Base-by-base conservation (phyloP, 2,797 vertebrate species). In the Microchirus variegatus region DNA sequence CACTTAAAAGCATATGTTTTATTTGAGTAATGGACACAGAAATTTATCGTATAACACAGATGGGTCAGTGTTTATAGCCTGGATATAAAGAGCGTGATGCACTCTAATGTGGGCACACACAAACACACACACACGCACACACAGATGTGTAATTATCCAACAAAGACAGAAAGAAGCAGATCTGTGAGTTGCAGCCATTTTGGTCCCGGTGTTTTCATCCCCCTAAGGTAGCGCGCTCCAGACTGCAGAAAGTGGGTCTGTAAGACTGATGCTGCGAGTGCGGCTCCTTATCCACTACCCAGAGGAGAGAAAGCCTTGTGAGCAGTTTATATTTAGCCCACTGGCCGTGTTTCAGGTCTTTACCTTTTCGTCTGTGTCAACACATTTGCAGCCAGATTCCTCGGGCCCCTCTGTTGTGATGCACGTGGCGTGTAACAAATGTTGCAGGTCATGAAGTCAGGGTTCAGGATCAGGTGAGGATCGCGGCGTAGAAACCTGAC, bases 311-410 rank as follows among this genome's bases (percentile, higher is more conserved):
- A 66, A 85, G 72, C 73, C 84, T 84, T 80, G 77, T 38, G 74
- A 80, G 86, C 67, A 67, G 76, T 85, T 90, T 92, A 92, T 89
- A 90, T 92, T 91, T 91, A 92, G 86, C 76, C 72, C 16, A n/a
- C 66, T 86, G 83, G 74, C 83, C 52, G 57, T 75, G 70, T 85
- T 89, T 84, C 77, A 70, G 63, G 57, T 65, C 77, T 89, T 75
- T 80, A 82, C 84, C 71, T 85, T 81, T 78, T 67, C 59, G 35
- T 55, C 69, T 63, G 63, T 83, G 80, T 82, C 83, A 82, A 88
- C 86, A 85, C 42, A 77, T 78, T 82, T 72, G 47, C 63, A 68
- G 60, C 44, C 70, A 75, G 71, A 77, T 81, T 88, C 78, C 65
- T 52, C 38, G 11, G 46, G 44, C 50, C 43, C 43, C 17, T 61